Conservation (phyloP, 2,113 vertebrate species). For the Scatophagus argus region DNA sequence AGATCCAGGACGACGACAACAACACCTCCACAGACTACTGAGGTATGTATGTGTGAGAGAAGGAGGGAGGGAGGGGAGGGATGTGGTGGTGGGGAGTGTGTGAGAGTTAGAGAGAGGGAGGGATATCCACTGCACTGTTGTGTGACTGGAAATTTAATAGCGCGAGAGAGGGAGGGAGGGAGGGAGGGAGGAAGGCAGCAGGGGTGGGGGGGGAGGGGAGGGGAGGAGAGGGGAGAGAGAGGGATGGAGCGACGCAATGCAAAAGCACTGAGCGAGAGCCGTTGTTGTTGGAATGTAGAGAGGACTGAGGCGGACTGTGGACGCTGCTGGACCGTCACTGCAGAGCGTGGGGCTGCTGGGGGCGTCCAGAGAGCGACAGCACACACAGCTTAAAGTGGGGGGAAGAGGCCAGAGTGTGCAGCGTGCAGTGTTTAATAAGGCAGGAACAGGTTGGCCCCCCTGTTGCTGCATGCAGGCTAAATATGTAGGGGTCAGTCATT, state of each 20-base stretch:
- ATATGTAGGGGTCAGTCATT: conserved; percentile 44
- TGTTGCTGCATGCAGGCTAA: conserved; percentile 64
- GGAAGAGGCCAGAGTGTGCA: conserved; percentile 35
- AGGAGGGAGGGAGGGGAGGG: conserved; percentile 38
- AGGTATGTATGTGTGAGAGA: conserved; percentile 60
- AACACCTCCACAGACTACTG: conserved; percentile 75
- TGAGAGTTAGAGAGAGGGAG: conserved; percentile 79
- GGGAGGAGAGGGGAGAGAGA: conserved; percentile 16
- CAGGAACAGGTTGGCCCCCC: conserved; percentile 67
- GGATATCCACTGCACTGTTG: conserved; percentile 90
- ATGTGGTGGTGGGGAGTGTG: conserved; percentile 58
- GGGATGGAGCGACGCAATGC: conserved; percentile 69
- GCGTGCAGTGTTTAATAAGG: conserved; percentile 22
- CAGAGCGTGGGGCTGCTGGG: conserved; percentile 25
- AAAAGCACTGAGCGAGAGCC: conserved; percentile 63
- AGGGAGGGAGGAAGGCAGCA: conserved; percentile 60
- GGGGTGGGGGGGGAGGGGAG: conserved; percentile 37
- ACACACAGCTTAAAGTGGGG: conserved; percentile 64
- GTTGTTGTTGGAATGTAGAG: conserved; percentile 73
- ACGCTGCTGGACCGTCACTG: conserved; percentile 59
- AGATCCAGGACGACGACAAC: conserved; percentile 72
- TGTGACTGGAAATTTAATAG: conserved; percentile 91
- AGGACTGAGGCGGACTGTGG: conserved; percentile 65
- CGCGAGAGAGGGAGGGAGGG: conserved; percentile 72
- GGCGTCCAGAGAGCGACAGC: conserved; percentile 53